Evolutionary conservation across 2,113 vertebrate genomes (phyloP).

Genomic region (Halichoeres trimaculatus): DNA sequence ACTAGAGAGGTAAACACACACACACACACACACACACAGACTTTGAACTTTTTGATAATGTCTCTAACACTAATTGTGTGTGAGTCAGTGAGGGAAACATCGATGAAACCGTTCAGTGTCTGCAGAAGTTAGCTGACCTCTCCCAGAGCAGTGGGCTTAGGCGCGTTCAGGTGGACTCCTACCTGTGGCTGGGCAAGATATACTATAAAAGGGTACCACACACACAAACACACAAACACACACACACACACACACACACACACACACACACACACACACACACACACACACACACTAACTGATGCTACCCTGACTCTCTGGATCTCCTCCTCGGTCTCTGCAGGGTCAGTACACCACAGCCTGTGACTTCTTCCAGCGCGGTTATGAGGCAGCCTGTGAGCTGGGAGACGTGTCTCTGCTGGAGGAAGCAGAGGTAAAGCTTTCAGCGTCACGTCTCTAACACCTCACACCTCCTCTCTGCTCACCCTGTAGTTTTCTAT

Average conservation of each 20-base stretch:
- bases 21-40: constrained; percentile 16
- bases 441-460: neutral
- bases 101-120: constrained; percentile 41
- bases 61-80: constrained; percentile 11
- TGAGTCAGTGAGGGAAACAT: constrained; percentile 69
- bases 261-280: constrained; percentile 6
- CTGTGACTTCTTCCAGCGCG: constrained; percentile 76
- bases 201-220: constrained; percentile 63
- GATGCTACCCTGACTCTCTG: too few species aligned
- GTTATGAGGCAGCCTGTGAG: constrained; percentile 77
- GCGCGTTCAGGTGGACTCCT: constrained; percentile 54
- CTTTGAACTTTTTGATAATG: too few species aligned
- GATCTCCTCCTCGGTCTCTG: too few species aligned
- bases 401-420: constrained; percentile 60
- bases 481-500: too few species aligned
- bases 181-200: constrained; percentile 63
- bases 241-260: constrained; percentile 25
- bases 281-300: neutral
- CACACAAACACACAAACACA: constrained; percentile 19
- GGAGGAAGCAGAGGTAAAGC: constrained; percentile 79
- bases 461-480: accelerated
- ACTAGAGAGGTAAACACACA: constrained; percentile 66
- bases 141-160: constrained; percentile 38
- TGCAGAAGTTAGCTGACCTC: constrained; percentile 68
- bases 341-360: constrained; percentile 31